Percentiles rank a stretch among this genome's conserved stretches.
Evolutionary conservation across 2,888 invertebrate species (phyloP).

Genomic region (Augiades crinisus): DNA sequence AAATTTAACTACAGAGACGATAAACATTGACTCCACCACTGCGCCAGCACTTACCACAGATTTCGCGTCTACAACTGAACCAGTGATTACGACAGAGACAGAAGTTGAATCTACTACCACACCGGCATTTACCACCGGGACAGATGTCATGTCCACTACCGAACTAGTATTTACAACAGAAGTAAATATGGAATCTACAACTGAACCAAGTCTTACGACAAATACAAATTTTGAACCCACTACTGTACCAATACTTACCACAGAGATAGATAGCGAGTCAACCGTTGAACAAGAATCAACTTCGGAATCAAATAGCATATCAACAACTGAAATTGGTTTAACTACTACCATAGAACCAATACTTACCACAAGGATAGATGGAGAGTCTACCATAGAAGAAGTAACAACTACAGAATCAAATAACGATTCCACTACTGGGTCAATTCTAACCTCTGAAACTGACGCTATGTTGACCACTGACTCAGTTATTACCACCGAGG

Average conservation of each 20-base stretch:
- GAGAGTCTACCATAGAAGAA: neutral
- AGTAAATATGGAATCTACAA: neutral
- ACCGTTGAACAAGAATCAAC: conserved; percentile 21
- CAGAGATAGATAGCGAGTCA: too few species aligned
- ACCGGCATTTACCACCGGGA: neutral
- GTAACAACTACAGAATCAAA: too few species aligned
- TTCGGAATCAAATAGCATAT: neutral
- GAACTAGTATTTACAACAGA: neutral
- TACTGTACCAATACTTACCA: neutral
- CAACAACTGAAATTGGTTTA: too few species aligned
- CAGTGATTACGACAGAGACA: too few species aligned
- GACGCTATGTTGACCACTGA: too few species aligned
- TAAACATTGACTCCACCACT: too few species aligned
- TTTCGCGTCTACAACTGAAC: too few species aligned
- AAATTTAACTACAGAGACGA: too few species aligned
- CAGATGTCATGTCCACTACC: neutral
- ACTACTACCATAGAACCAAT: neutral
- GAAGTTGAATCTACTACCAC: neutral
- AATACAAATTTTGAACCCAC: neutral
- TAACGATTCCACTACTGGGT: conserved; percentile 11
- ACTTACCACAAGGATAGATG: neutral
- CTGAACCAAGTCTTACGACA: neutral
- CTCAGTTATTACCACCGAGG: neutral
- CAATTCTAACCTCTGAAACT: conserved; percentile 14
- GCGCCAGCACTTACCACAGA: too few species aligned